Percentiles rank a stretch among this genome's conserved stretches.
These are phyloP conservation scores for Malacoctenus gilli DNA, from an alignment of 2,797 vertebrate species.

Conservation along the genomic window DNA sequence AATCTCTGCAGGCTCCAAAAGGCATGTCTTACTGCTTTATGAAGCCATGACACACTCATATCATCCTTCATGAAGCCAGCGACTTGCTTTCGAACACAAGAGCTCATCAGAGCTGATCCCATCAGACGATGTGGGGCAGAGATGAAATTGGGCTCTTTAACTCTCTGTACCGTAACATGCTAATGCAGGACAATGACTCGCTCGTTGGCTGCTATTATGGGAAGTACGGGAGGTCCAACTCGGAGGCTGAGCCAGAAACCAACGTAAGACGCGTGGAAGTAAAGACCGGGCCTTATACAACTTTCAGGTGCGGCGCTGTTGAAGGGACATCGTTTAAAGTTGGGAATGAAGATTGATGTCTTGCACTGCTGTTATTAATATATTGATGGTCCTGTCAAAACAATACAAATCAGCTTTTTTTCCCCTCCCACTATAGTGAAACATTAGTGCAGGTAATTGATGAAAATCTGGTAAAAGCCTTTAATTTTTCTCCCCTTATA, in stretches of 20 bases:
- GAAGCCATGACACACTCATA: constrained; percentile 55
- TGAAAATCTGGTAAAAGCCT: constrained; percentile 96
- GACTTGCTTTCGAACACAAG: constrained; percentile 57
- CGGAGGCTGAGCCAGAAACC: constrained; percentile 56
- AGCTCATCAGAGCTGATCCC: constrained; percentile 66
- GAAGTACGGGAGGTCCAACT: constrained; percentile 54
- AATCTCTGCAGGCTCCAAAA: constrained; percentile 50
- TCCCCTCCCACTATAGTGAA: constrained; percentile 59
- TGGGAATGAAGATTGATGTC: constrained; percentile 76
- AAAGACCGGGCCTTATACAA: constrained; percentile 10
- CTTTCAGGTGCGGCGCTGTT: constrained; percentile 27
- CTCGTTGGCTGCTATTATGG: constrained; percentile 70
- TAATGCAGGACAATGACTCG: constrained; percentile 76
- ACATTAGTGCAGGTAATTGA: constrained; percentile 92
- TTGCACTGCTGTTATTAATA: constrained; percentile 66
- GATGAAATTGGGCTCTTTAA: constrained; percentile 72
- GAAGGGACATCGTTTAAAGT: constrained; percentile 46
- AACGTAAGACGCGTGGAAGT: constrained; percentile 54
- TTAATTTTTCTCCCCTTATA: constrained; percentile 91
- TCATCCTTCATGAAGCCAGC: constrained; percentile 71
- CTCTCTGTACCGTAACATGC: constrained; percentile 72
- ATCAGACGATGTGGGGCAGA: constrained; percentile 64
- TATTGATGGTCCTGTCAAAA: constrained; percentile 77
- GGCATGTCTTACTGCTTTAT: constrained; percentile 64
- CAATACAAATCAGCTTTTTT: constrained; percentile 68